These are phyloP conservation scores for Semotilus atromaculatus DNA, from an alignment of 2,797 vertebrate species.

Conservation along the genomic window DNA sequence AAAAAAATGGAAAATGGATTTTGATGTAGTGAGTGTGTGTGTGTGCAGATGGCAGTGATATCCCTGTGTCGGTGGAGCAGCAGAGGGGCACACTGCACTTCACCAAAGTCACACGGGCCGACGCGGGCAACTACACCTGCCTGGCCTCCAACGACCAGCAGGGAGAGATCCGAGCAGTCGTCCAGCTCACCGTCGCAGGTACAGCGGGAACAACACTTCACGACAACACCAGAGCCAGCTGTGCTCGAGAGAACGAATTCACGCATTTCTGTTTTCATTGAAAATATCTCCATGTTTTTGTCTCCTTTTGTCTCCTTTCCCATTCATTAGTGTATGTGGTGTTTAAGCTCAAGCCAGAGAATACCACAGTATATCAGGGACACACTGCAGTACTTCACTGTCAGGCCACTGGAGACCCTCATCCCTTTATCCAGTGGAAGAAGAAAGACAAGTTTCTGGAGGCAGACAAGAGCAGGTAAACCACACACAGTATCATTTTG, in stretches of 20 bases:
- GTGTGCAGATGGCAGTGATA: constrained; percentile 78
- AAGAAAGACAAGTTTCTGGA: constrained; percentile 85
- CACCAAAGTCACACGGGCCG: constrained; percentile 77
- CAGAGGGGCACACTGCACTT: constrained; percentile 79
- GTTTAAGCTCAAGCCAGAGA: constrained; percentile 86
- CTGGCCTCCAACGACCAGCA: constrained; percentile 83
- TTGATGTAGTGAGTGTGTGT: background rate
- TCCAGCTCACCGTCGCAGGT: constrained; percentile 88
- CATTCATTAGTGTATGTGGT: constrained; percentile 78
- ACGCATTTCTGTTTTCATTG: background rate
- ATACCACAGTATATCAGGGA: constrained; percentile 86
- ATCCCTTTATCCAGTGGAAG: constrained; percentile 86
- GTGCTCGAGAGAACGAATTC: background rate
- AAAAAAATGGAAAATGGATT: background rate
- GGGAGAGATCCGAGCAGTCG: constrained; percentile 83
- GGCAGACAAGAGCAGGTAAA: constrained; percentile 75
- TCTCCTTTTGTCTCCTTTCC: background rate
- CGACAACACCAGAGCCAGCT: too few species aligned
- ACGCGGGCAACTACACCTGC: constrained; percentile 87
- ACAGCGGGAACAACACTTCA: background rate
- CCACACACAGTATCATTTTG: background rate
- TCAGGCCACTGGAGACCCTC: constrained; percentile 85
- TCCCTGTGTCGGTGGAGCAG: constrained; percentile 80
- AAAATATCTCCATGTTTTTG: background rate
- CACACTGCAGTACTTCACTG: constrained; percentile 86